These are phyloP conservation scores for Micrasema longulum DNA, from an alignment of 1,140 invertebrate genomes.

Conservation along the genomic window DNA sequence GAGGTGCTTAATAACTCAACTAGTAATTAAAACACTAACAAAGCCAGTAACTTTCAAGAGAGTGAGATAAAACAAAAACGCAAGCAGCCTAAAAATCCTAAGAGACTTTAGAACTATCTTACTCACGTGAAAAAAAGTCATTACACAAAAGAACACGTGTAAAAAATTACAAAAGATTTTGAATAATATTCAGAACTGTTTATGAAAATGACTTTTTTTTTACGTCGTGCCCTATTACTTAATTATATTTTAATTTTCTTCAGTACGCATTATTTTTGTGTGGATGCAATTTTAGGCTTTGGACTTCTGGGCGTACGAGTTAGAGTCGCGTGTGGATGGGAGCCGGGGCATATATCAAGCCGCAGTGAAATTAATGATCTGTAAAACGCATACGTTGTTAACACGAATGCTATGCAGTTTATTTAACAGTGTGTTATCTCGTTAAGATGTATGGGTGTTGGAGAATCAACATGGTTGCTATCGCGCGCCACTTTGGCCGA, in stretches of 20 bases:
- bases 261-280: conserved; percentile 9
- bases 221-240: background rate
- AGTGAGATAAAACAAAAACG: conserved; percentile 26
- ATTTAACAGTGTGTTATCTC: conserved; percentile 38
- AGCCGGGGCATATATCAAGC: conserved; percentile 8
- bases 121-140: background rate
- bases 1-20: conserved; percentile 34
- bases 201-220: no score
- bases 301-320: background rate
- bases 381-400: conserved; percentile 50
- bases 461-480: conserved; percentile 24
- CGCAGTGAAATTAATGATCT: conserved; percentile 47
- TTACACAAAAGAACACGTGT: background rate
- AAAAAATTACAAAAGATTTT: background rate
- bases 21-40: conserved; percentile 35
- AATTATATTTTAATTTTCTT: background rate
- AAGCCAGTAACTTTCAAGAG: conserved; percentile 34
- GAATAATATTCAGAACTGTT: no score
- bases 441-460: conserved; percentile 15
- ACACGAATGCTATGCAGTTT: conserved; percentile 42
- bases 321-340: conserved; percentile 8
- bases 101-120: conserved; percentile 5
- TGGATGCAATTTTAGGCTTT: conserved; percentile 5
- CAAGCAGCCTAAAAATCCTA: conserved; percentile 21
- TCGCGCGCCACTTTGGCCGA: conserved; percentile 15